These are phyloP conservation scores for Glossosoma conforme DNA, from an alignment of 1,140 invertebrate species.

Conservation along the genomic window DNA sequence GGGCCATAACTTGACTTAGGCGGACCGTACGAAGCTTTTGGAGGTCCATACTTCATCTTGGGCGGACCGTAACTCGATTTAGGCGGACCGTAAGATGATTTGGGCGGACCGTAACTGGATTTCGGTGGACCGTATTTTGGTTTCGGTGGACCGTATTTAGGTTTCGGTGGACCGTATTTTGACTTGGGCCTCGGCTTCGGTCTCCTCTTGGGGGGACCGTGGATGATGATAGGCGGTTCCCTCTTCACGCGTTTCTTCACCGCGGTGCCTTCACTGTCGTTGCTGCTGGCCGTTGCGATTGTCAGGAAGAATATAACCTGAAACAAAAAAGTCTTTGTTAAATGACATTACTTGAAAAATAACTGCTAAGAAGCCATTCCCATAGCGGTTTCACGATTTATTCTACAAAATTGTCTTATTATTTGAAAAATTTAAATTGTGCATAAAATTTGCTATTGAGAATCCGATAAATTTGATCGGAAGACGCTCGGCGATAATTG, in stretches of 20 bases:
- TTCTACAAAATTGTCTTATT: too few relatives aligned
- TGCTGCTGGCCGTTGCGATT: neutral
- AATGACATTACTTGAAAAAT: too few relatives aligned
- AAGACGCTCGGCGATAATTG: too few relatives aligned
- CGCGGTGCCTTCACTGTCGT: neutral
- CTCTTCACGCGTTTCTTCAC: constrained; percentile 16
- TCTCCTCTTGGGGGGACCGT: constrained; percentile 19
- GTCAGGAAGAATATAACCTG: constrained; percentile 9
- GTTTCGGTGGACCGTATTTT: constrained; percentile 23
- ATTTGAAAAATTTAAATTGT: too few relatives aligned
- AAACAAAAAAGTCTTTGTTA: constrained; percentile 13
- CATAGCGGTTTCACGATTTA: neutral
- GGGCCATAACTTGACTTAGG: constrained; percentile 28
- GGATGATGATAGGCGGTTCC: constrained; percentile 22
- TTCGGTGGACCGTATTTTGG: constrained; percentile 32
- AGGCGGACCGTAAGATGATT: constrained; percentile 33
- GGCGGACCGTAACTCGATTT: constrained; percentile 24
- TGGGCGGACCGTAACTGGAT: constrained; percentile 33
- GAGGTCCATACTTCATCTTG: constrained; percentile 32
- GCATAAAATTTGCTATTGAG: too few relatives aligned
- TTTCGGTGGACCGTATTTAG: constrained; percentile 32
- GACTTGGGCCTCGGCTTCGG: constrained; percentile 28
- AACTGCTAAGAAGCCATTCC: neutral
- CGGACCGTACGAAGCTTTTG: constrained; percentile 34
- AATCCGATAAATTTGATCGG: too few relatives aligned